phyloP scores from a whole-genome alignment of 2,888 invertebrate species.

The Sthenelais limicola region DNA sequence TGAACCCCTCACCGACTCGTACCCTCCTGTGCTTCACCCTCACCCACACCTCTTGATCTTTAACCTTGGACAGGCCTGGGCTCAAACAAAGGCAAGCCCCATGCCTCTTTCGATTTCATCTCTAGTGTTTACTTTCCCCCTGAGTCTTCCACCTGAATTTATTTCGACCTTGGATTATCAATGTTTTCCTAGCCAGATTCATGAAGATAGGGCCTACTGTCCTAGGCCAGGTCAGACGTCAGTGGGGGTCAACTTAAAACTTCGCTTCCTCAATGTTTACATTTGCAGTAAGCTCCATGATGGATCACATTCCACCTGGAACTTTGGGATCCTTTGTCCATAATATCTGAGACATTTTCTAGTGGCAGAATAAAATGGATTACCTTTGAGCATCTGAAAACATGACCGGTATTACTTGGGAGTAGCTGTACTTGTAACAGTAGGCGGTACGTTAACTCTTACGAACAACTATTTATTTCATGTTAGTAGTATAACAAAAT shows the following conservation, averaged over 20 bases:
- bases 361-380: no score
- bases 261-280: not conserved
- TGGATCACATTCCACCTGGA: constrained; percentile 19
- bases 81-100: constrained; percentile 9
- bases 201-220: constrained; percentile 15
- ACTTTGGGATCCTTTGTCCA: not conserved
- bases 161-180: constrained; percentile 17
- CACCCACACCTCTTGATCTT: constrained; percentile 9
- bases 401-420: no score
- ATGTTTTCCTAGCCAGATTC: constrained; percentile 28
- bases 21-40: no score
- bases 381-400: no score
- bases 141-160: constrained; percentile 16
- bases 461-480: no score
- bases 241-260: constrained; percentile 12
- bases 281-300: constrained; percentile 20
- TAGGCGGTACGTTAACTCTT: no score
- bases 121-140: constrained; percentile 22
- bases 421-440: no score
- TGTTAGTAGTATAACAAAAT: no score
- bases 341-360: no score
- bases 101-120: not conserved
- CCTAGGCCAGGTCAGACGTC: not conserved
- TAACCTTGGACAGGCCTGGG: not conserved
- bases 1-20: not conserved